Evolutionary conservation across 1,140 invertebrate species (phyloP), one percentile per base, ranked within the genome.

Genomic region (Nasonia giraulti): DNA sequence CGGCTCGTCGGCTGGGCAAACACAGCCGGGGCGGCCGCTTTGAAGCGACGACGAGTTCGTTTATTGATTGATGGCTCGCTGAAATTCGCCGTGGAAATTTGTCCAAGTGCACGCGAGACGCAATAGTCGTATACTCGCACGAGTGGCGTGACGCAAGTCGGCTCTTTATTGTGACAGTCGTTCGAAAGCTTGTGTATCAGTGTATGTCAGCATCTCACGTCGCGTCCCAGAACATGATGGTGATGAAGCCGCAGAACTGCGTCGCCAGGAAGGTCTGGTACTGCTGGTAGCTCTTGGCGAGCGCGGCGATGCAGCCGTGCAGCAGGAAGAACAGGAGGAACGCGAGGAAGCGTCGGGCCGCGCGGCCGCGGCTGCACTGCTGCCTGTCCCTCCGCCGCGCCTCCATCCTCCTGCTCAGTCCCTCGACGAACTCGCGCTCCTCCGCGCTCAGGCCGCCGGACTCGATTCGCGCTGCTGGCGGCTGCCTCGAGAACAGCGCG

Each of bases 241-340:
- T 89, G 78, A 91, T 80, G 76, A 92, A 82, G 79, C 92, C 92
- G 81, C 89, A 92, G 66, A 92, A 89, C 86, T 92, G 91, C 50
- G 88, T 90, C 44, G 88, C 86, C 17, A 89, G 69, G 82, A 92
- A 92, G 37, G 87, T 88, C 69, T 89, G 89, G 79, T 90, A 91
- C 68, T 87, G 75, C 0, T 23, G 20, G 20, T 66, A 83, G 33
- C 71, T 73, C 0, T 66, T 68, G 2, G 62, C 33, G 0, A 83
- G 47, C 0, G 17, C 14, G n/a, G 71, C 81, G 7, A 83, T 40
- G n/a, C 31, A 55, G 8, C 81, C 62, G 44, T 86, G 82, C 2
- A 80, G 0, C 5, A 83, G 12, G 40, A 86, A 77, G 44, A 86
- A 86, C 17, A 77, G 40, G 0, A 83, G 5, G 20, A 83, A 82